Conservation (phyloP, 2,113 vertebrate species). For the Brachyistius frenatus region DNA sequence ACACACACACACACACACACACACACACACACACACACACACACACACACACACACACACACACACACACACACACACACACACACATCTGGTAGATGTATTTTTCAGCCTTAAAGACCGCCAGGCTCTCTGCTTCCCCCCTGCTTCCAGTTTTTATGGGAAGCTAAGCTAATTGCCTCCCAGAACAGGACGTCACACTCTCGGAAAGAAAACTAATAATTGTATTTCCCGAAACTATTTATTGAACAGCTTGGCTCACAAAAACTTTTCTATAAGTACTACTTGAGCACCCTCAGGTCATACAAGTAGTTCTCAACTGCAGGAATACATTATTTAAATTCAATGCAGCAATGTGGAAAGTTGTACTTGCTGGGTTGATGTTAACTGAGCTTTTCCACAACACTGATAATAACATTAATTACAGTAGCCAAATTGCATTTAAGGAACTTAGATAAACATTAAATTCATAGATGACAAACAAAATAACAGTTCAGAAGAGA, state of each 20-base stretch:
- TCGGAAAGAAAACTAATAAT: background rate
- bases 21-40: no score
- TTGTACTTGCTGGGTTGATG: background rate
- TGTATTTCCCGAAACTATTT: background rate
- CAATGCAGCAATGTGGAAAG: background rate
- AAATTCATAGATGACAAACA: background rate
- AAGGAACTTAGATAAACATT: no score
- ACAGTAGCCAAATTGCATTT: no score
- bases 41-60: no score
- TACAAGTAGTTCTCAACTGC: background rate
- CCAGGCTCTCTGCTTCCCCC: background rate
- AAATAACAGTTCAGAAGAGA: background rate
- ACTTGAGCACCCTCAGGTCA: background rate
- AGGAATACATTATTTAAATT: no score
- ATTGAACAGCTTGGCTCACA: conserved; percentile 6
- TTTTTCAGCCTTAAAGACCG: background rate
- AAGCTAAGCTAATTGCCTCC: conserved; percentile 8
- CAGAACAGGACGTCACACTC: background rate
- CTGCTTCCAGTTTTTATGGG: background rate
- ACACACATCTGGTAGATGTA: background rate
- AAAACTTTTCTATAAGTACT: background rate
- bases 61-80: no score
- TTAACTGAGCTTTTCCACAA: background rate
- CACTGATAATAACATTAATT: no score
- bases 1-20: no score